Percentiles rank a stretch among this genome's conserved stretches.
These are phyloP conservation scores for Montipora foliosa DNA, from an alignment of 64 coral and sea anemone genomes.

Conservation along the genomic window DNA sequence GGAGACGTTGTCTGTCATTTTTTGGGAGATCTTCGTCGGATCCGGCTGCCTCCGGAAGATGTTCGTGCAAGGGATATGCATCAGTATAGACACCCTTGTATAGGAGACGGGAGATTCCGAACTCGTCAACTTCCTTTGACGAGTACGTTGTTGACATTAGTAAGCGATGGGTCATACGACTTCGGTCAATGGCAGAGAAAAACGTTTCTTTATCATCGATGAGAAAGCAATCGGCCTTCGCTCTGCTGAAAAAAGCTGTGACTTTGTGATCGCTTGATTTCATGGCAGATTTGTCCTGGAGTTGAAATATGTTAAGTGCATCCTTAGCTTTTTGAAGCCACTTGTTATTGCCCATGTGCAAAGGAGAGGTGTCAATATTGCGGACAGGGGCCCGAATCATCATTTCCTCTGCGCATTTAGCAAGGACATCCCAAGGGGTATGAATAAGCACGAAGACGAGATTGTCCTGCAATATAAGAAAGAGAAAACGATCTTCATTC, in stretches of 20 bases:
- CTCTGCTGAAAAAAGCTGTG: conserved; percentile 74
- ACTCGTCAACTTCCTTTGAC: conserved; percentile 55
- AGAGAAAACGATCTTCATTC: background rate
- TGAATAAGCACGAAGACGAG: conserved; percentile 82
- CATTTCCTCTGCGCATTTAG: conserved; percentile 86
- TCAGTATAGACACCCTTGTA: conserved; percentile 75
- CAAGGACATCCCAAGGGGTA: conserved; percentile 83
- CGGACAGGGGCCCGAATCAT: conserved; percentile 81
- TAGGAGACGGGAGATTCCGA: conserved; percentile 84
- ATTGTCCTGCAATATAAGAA: conserved; percentile 41
- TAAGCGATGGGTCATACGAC: conserved; percentile 84
- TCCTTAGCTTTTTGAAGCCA: conserved; percentile 30
- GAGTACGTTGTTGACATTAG: conserved; percentile 81
- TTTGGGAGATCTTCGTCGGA: conserved; percentile 30
- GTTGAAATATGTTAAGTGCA: conserved; percentile 55
- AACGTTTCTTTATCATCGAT: conserved; percentile 75
- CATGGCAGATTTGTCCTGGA: conserved; percentile 6
- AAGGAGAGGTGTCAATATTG: conserved; percentile 4
- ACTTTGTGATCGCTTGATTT: conserved; percentile 31
- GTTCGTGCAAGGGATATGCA: conserved; percentile 85
- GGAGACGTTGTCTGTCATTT: conserved; percentile 73
- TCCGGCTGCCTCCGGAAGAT: conserved; percentile 6
- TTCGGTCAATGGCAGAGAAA: conserved; percentile 85
- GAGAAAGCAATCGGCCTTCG: conserved; percentile 70
- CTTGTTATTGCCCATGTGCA: background rate